Conservation (phyloP, 2,113 vertebrate genomes). For the Bombycilla garrulus region DNA sequence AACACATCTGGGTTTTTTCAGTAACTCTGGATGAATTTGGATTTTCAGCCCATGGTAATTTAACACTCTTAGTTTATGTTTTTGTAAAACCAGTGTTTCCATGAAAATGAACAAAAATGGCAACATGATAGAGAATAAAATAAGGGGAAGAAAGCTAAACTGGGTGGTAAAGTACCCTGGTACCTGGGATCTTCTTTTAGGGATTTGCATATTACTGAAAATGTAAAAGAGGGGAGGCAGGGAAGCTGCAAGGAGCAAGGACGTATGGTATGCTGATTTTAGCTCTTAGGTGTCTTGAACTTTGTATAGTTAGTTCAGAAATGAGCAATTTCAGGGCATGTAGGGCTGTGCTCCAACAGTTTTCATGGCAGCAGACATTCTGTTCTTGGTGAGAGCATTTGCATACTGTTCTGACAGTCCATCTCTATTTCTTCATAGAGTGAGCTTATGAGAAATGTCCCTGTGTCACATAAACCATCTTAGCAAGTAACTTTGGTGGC, state of each 20-base stretch:
- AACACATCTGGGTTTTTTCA: neutral
- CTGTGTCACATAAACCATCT: neutral
- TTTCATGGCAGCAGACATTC: neutral
- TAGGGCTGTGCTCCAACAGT: neutral
- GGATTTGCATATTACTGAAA: neutral
- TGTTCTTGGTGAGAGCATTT: neutral
- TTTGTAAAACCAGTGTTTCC: neutral
- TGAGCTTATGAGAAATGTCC: neutral
- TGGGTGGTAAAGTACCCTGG: neutral
- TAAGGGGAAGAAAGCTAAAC: neutral
- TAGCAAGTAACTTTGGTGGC: neutral
- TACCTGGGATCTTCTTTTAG: neutral
- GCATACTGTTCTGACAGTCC: neutral
- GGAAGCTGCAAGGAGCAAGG: neutral
- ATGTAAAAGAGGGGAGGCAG: neutral
- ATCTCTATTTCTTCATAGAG: neutral
- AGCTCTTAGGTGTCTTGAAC: neutral
- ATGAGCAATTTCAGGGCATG: neutral
- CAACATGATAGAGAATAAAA: neutral
- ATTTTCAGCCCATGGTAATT: neutral
- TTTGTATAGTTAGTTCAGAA: neutral
- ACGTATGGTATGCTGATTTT: neutral
- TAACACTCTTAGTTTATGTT: neutral
- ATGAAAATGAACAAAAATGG: neutral
- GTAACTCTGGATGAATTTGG: neutral